Percentiles rank a stretch among this genome's conserved stretches.
phyloP scores from a whole-genome alignment of 2,888 invertebrate species.

The Tribolium freemani region DNA sequence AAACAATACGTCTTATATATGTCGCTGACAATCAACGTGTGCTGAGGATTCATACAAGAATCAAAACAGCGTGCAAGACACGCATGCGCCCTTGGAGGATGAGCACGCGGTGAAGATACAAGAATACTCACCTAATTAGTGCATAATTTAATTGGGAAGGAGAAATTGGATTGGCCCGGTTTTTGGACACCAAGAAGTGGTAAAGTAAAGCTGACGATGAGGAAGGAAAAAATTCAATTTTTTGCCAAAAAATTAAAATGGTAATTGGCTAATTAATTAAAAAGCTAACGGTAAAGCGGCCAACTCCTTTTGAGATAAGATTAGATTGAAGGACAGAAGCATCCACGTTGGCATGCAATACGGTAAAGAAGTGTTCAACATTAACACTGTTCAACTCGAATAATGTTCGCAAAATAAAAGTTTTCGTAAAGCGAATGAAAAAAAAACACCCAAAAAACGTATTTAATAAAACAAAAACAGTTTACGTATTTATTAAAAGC shows the following conservation, averaged over 20 bases:
- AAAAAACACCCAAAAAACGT: too few relatives aligned
- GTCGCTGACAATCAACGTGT: slow-evolving; percentile 61
- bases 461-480: too few relatives aligned
- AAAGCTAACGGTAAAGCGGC: slow-evolving; percentile 8
- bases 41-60: slow-evolving; percentile 58
- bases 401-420: too few relatives aligned
- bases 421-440: too few relatives aligned
- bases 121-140: slow-evolving; percentile 33
- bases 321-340: slow-evolving; percentile 25
- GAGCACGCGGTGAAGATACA: slow-evolving; percentile 38
- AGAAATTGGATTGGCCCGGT: not conserved
- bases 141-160: slow-evolving; percentile 11
- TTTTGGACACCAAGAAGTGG: not conserved
- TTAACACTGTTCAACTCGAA: too few relatives aligned
- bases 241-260: not conserved
- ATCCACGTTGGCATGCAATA: slow-evolving; percentile 3
- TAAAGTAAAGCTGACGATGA: not conserved
- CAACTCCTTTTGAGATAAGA: slow-evolving; percentile 22
- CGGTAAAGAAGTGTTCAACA: too few relatives aligned
- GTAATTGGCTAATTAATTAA: slow-evolving; percentile 12
- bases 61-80: slow-evolving; percentile 61
- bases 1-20: slow-evolving; percentile 58
- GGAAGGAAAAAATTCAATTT: not conserved
- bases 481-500: too few relatives aligned
- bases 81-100: slow-evolving; percentile 56